Conservation (phyloP, 2,797 vertebrate genomes). For the Notamacropus eugenii region DNA sequence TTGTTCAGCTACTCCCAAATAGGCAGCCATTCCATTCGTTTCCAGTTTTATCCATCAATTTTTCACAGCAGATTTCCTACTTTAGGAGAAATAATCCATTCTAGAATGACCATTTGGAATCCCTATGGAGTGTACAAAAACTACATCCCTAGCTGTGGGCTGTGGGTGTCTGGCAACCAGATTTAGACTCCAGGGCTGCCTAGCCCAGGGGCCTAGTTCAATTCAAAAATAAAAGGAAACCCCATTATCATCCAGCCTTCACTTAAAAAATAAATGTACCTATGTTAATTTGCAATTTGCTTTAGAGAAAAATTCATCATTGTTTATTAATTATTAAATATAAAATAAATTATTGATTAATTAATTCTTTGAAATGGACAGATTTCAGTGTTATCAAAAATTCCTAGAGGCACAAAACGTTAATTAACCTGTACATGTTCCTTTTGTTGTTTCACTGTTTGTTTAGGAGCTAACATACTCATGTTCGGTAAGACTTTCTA, state of each 20-base stretch:
- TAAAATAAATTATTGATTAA: too few relatives aligned
- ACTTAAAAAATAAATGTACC: constrained; percentile 19
- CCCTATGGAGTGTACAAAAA: constrained; percentile 20
- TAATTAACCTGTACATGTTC: neutral
- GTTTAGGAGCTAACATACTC: neutral
- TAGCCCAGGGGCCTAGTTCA: neutral
- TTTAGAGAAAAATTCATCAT: constrained; percentile 14
- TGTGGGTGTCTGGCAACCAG: neutral
- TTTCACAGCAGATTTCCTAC: neutral
- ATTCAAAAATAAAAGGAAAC: neutral
- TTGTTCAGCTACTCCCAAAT: too few relatives aligned
- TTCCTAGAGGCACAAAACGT: constrained; percentile 16
- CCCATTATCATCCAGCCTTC: neutral
- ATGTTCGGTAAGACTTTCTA: neutral
- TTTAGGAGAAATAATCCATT: neutral
- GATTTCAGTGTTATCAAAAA: constrained; percentile 18
- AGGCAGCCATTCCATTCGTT: too few relatives aligned
- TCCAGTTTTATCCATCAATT: too few relatives aligned
- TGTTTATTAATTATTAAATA: neutral
- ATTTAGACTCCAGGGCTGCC: neutral
- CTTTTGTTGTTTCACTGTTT: neutral
- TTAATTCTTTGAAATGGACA: constrained; percentile 26
- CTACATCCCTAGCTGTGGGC: neutral
- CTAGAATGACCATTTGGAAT: constrained; percentile 56
- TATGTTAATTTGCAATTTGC: constrained; percentile 10